Conservation (phyloP, 2,888 invertebrate species). For the Chrysolina haemoptera region DNA sequence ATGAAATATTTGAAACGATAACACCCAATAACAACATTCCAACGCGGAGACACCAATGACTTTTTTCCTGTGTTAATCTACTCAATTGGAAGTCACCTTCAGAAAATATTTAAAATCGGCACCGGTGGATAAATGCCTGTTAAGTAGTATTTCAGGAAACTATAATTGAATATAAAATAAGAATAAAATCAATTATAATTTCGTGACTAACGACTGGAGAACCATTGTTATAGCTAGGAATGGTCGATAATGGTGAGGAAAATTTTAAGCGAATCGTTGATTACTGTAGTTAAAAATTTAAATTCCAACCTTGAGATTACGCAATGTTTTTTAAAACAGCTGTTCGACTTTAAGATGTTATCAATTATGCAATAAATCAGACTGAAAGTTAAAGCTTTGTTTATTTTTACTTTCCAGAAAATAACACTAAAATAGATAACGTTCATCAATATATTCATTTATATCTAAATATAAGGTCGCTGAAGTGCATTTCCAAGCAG, state of each 20-base stretch:
- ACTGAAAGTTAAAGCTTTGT: neutral
- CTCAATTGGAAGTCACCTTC: neutral
- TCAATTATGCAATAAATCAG: neutral
- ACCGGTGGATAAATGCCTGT: neutral
- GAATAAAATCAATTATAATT: neutral
- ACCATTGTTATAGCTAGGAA: slow-evolving; percentile 3
- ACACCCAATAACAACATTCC: no score
- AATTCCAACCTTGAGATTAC: slow-evolving; percentile 2
- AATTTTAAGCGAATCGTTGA: neutral
- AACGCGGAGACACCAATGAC: neutral
- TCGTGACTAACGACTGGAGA: neutral
- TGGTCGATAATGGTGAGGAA: neutral
- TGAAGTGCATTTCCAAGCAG: no score
- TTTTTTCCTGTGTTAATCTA: neutral
- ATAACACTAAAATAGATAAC: no score
- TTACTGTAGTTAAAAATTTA: neutral
- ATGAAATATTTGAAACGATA: no score
- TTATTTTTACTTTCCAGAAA: neutral
- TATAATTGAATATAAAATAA: neutral
- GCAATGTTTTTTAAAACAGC: neutral
- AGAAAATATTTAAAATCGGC: neutral
- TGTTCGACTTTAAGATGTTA: neutral
- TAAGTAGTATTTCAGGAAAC: neutral
- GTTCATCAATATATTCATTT: no score
- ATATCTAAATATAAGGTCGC: no score